These are phyloP conservation scores for Gastrophysa polygoni DNA, from an alignment of 2,888 invertebrate species.

Conservation along the genomic window DNA sequence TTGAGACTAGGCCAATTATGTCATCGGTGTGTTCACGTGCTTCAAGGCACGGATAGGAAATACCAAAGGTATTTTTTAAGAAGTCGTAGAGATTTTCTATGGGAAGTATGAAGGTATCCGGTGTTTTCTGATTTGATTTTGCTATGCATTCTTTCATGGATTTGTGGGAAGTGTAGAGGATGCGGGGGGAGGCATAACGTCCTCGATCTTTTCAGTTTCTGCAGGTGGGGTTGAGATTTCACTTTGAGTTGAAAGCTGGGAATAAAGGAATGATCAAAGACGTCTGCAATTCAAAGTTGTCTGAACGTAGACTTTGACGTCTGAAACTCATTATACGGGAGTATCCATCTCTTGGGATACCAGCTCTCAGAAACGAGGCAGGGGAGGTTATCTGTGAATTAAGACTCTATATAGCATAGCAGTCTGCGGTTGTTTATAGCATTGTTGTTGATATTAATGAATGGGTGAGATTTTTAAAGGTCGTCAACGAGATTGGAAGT, in stretches of 20 bases:
- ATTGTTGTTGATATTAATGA: not conserved
- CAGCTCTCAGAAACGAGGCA: too few relatives aligned
- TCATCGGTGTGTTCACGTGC: not conserved
- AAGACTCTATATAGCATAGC: slow-evolving; percentile 29
- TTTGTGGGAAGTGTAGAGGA: not conserved
- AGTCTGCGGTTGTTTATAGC: slow-evolving; percentile 19
- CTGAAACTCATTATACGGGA: slow-evolving; percentile 36
- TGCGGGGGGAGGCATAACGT: too few relatives aligned
- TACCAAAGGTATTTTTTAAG: too few relatives aligned
- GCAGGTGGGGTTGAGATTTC: too few relatives aligned
- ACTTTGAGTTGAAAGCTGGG: too few relatives aligned
- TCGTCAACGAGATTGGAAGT: too few relatives aligned
- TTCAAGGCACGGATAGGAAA: not conserved
- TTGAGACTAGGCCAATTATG: slow-evolving; percentile 1
- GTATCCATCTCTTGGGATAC: slow-evolving; percentile 32
- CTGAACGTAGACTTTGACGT: slow-evolving; percentile 28
- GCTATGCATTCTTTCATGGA: not conserved
- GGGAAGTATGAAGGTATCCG: too few relatives aligned
- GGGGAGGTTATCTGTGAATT: slow-evolving; percentile 11
- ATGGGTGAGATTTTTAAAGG: too few relatives aligned
- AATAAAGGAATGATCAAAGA: not conserved
- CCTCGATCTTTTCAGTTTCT: too few relatives aligned
- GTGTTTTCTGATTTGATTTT: not conserved
- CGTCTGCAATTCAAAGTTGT: not conserved
- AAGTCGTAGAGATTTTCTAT: too few relatives aligned